phyloP scores from a whole-genome alignment of 2,797 vertebrate genomes.

The Onychomys arenicola region DNA sequence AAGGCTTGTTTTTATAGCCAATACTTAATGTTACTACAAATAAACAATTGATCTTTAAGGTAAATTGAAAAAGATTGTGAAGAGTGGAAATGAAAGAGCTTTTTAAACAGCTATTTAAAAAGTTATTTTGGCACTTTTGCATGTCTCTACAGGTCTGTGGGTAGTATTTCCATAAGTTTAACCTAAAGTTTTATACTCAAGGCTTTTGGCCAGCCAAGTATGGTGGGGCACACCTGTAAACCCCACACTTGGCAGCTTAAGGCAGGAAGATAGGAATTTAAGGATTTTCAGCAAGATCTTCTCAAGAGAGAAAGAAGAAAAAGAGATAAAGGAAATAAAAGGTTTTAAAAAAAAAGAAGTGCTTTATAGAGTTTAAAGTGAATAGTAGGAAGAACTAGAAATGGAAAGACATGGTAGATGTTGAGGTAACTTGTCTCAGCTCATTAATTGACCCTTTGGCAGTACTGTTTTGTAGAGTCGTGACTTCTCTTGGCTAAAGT shows the following conservation, averaged over 20 bases:
- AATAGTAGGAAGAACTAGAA: not conserved
- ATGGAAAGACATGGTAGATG: not conserved
- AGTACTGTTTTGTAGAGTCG: not conserved
- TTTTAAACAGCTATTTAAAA: slow-evolving; percentile 9
- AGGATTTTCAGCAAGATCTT: not conserved
- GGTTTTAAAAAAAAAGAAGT: no score
- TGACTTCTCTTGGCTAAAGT: not conserved
- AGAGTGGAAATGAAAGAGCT: slow-evolving; percentile 13
- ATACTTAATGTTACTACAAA: not conserved
- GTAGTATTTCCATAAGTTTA: not conserved
- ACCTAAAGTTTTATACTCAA: slow-evolving; percentile 25
- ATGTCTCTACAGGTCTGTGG: not conserved
- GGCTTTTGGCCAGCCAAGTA: not conserved
- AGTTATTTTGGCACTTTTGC: not conserved
- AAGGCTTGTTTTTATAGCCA: not conserved
- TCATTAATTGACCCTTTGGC: slow-evolving; percentile 12
- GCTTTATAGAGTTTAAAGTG: not conserved
- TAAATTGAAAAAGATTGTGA: slow-evolving; percentile 30
- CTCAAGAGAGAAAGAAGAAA: not conserved
- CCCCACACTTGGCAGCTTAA: not conserved
- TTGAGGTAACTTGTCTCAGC: not conserved
- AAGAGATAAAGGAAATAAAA: not conserved
- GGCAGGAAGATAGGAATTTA: not conserved
- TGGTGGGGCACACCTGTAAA: not conserved
- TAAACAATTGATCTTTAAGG: slow-evolving; percentile 32